These are phyloP conservation scores for Suncus etruscus DNA, from an alignment of 2,113 vertebrate genomes.

Conservation along the genomic window DNA sequence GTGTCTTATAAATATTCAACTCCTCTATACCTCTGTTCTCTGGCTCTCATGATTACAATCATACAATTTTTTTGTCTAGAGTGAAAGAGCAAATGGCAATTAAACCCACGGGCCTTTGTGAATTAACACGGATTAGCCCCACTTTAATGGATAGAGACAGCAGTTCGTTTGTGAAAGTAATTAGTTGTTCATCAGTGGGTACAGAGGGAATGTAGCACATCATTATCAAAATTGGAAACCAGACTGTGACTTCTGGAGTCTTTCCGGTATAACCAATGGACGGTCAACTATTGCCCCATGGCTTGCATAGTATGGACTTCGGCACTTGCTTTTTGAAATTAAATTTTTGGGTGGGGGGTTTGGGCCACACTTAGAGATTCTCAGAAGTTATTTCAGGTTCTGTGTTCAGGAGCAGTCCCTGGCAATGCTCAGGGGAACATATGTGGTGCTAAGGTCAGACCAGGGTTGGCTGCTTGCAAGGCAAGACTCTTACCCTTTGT, in stretches of 20 bases:
- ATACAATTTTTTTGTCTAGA: slow-evolving; percentile 71
- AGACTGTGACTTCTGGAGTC: not conserved
- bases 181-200: slow-evolving; percentile 54
- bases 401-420: too few species aligned
- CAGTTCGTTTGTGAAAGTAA: slow-evolving; percentile 51
- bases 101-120: slow-evolving; percentile 46
- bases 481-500: too few species aligned
- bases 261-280: not conserved
- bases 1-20: slow-evolving; percentile 79
- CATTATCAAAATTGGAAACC: not conserved
- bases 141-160: slow-evolving; percentile 56
- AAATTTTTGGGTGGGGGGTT: not conserved
- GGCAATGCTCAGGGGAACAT: too few species aligned
- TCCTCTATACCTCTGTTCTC: slow-evolving; percentile 73
- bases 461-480: too few species aligned
- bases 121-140: slow-evolving; percentile 61
- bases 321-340: slow-evolving; percentile 40
- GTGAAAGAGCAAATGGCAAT: slow-evolving; percentile 75
- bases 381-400: too few species aligned
- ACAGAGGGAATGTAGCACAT: slow-evolving; percentile 19
- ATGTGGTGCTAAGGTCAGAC: too few species aligned
- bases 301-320: not conserved
- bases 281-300: not conserved
- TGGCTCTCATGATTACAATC: slow-evolving; percentile 68
- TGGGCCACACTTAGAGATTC: too few species aligned